phyloP scores from a whole-genome alignment of 2,888 invertebrate genomes.

The Cremastobaeus sp. region DNA sequence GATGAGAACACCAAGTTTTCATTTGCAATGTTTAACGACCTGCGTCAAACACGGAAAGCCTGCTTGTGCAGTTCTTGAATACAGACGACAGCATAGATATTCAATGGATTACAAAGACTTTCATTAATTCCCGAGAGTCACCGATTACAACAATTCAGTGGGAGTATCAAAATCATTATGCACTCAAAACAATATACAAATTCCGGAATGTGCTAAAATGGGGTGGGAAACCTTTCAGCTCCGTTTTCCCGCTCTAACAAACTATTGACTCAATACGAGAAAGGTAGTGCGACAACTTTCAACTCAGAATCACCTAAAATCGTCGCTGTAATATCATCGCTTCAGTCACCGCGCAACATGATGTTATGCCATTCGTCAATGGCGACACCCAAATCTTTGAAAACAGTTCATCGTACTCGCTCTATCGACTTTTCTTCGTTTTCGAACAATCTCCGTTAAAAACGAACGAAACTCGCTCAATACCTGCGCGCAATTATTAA shows the following conservation, averaged over 20 bases:
- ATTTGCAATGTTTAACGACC: conserved; percentile 24
- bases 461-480: not conserved
- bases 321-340: conserved; percentile 8
- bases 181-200: too few species aligned
- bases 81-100: conserved; percentile 9
- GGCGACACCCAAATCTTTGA: too few species aligned
- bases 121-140: not conserved
- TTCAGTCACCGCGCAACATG: conserved; percentile 38
- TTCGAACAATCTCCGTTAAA: too few species aligned
- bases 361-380: conserved; percentile 24
- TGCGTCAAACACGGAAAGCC: conserved; percentile 23
- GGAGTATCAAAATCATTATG: too few species aligned
- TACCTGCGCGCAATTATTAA: not conserved
- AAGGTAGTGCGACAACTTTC: too few species aligned
- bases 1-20: too few species aligned
- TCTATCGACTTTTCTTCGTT: too few species aligned
- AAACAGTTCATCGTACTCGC: too few species aligned
- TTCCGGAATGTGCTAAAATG: too few species aligned
- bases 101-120: not conserved
- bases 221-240: too few species aligned
- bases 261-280: too few species aligned
- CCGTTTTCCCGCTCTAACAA: too few species aligned
- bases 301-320: not conserved
- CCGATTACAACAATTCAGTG: conserved; percentile 3
- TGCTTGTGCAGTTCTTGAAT: conserved; percentile 20